Conservation (phyloP, 2,113 vertebrate genomes). For the Marmota monax region DNA sequence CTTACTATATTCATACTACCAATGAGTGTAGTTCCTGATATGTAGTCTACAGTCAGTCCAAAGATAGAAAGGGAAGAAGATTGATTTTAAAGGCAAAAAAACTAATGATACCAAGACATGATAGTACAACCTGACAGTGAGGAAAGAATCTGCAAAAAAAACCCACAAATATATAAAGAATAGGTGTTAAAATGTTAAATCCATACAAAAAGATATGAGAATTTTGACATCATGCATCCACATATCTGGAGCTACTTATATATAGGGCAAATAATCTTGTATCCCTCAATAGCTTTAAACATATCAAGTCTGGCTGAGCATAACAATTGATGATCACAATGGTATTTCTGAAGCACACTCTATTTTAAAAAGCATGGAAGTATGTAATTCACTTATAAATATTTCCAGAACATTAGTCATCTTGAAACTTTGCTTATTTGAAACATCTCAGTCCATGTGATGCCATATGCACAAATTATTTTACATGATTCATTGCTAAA, state of each 20-base stretch:
- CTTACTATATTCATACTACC: background rate
- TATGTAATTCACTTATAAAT: constrained; percentile 60
- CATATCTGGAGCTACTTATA: background rate
- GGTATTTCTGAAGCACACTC: constrained; percentile 20
- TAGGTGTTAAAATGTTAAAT: background rate
- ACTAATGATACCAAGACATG: background rate
- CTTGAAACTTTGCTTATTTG: constrained; percentile 63
- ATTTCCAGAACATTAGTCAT: constrained; percentile 67
- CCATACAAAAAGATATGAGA: background rate
- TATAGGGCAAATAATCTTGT: background rate
- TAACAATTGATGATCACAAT: constrained; percentile 3
- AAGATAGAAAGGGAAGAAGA: background rate
- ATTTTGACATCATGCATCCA: background rate
- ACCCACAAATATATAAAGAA: background rate
- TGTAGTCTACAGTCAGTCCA: background rate
- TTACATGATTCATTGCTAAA: background rate
- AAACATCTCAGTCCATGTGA: background rate
- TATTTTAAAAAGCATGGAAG: constrained; percentile 63
- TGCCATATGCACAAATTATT: constrained; percentile 13
- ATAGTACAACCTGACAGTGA: background rate
- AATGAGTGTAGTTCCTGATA: background rate
- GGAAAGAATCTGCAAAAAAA: background rate
- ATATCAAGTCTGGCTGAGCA: background rate
- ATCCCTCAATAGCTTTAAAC: background rate
- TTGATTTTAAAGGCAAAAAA: background rate